Evolutionary conservation across 2,888 invertebrate genomes (phyloP), one percentile per base, ranked within the genome.

Genomic region (Parascotia fuliginaria): DNA sequence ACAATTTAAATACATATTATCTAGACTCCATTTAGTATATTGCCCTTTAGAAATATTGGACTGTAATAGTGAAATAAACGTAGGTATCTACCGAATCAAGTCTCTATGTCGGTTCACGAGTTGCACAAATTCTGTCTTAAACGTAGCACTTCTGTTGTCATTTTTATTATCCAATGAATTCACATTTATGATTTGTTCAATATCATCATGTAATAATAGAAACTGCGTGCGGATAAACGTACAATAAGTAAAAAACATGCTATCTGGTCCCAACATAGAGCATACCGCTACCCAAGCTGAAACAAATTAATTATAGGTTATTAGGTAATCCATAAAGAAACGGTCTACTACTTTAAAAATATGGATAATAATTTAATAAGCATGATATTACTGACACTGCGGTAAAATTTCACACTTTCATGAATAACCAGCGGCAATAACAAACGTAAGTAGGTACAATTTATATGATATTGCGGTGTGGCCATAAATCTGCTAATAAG

Each of bases 191-290:
- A 83, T 61, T 38, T 52, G 59, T 24, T 70, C 55, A 27, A 83
- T 48, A 36, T 83, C 75, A 16, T 70, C 57, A 33, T 75, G 65
- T n/a, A 86, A 58, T 4, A 54, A 56, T 24, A 55, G 54, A 42
- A 83, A 80, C 49, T 84, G 79, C 16, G 79, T 69, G 50, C 81
- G 69, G 31, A 85, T 73, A 50, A 76, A 82, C 7, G 80, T 75
- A 32, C 79, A 79, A n/a, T 64, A 71, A 1, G 73, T 65, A 15
- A 79, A 78, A 43, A 72, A 83, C 29, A 83, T 71, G 32, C 70
- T 71, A 45, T 83, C 84, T 1, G 78, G 68, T 0, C 78, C 79
- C 38, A 74, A 70, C 1, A 85, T 71, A 4, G 65, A 64, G 7
- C 71, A 65, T 3, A 73, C 46, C 3, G 70, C 62, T 3, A 73